Percentiles rank a stretch among this genome's conserved stretches.
These are phyloP conservation scores for Eucera pruinosa DNA, from an alignment of 2,888 invertebrate genomes.

Conservation along the genomic window DNA sequence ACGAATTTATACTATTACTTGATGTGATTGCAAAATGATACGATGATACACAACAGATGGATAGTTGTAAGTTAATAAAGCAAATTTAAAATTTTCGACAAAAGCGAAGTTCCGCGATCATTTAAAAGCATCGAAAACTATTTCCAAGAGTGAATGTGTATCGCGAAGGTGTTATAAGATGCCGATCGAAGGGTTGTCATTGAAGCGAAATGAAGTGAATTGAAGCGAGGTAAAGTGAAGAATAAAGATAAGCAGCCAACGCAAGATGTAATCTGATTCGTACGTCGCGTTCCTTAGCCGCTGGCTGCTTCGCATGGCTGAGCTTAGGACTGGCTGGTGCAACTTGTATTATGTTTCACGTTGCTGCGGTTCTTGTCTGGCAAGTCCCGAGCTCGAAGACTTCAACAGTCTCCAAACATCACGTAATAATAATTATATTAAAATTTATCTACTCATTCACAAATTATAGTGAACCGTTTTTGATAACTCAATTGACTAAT, in stretches of 20 bases:
- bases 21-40: not conserved
- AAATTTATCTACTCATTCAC: slow-evolving; percentile 36
- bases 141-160: slow-evolving; percentile 43
- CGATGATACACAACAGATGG: not conserved
- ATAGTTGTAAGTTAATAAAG: not conserved
- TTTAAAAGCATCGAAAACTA: slow-evolving; percentile 16
- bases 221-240: slow-evolving; percentile 79
- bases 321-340: slow-evolving; percentile 82
- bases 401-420: slow-evolving; percentile 69
- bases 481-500: not conserved
- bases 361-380: slow-evolving; percentile 82
- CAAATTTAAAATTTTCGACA: not conserved
- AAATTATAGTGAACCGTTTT: slow-evolving; percentile 1
- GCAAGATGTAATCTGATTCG: slow-evolving; percentile 84
- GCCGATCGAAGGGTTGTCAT: slow-evolving; percentile 71
- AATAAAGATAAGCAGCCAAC: slow-evolving; percentile 83
- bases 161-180: slow-evolving; percentile 57
- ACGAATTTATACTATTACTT: not conserved
- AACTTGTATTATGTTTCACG: slow-evolving; percentile 84
- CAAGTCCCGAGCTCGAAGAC: slow-evolving; percentile 69
- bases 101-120: slow-evolving; percentile 17
- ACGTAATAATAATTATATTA: slow-evolving; percentile 59
- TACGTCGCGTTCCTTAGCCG: slow-evolving; percentile 82
- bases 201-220: slow-evolving; percentile 80
- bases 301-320: slow-evolving; percentile 82